phyloP scores from a whole-genome alignment of 2,797 vertebrate genomes.

The Galagoides demidoff region DNA sequence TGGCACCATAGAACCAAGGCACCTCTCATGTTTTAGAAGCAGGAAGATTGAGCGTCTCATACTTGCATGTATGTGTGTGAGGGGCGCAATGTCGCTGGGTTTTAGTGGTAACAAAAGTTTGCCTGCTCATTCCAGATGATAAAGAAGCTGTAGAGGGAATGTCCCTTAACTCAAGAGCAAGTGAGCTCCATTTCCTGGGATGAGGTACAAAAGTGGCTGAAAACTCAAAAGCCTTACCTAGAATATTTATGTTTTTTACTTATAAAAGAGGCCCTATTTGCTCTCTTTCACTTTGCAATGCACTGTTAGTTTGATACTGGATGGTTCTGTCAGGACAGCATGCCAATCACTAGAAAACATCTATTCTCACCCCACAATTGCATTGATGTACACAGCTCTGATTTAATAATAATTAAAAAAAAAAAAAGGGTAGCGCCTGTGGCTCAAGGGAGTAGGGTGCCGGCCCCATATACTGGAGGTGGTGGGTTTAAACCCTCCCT shows the following conservation, averaged over 20 bases:
- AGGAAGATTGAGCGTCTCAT: conserved; percentile 68
- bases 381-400: too few species aligned
- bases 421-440: too few species aligned
- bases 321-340: not conserved
- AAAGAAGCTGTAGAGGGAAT: conserved; percentile 8
- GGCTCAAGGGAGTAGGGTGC: too few species aligned
- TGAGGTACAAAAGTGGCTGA: not conserved
- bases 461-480: too few species aligned
- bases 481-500: too few species aligned
- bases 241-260: conserved; percentile 32
- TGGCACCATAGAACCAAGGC: conserved; percentile 30
- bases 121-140: conserved; percentile 36
- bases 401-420: too few species aligned
- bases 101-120: conserved; percentile 59
- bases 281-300: not conserved
- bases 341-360: conserved; percentile 2
- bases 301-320: not conserved
- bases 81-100: conserved; percentile 23
- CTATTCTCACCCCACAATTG: not conserved
- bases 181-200: not conserved
- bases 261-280: not conserved
- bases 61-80: conserved; percentile 22
- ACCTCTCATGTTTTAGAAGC: conserved; percentile 63
- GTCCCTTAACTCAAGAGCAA: not conserved
- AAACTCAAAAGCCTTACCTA: not conserved